Base-by-base conservation (phyloP, 2,888 invertebrate genomes). In the Lampropteryx suffumata region DNA sequence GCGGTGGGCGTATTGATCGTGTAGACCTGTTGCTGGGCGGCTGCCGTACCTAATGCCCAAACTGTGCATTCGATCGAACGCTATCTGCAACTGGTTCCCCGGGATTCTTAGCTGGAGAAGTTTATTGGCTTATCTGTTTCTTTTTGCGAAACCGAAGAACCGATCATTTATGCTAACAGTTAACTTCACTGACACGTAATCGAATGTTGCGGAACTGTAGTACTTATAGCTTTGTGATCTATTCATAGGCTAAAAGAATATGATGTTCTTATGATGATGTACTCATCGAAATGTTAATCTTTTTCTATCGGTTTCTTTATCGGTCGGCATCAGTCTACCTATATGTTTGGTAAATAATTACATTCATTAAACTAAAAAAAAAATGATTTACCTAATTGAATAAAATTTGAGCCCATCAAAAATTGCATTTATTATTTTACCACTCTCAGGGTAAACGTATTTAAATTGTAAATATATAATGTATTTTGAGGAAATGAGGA, bases 11-110 rank as follows among this genome's bases (percentile, higher is more conserved):
- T 86, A 86, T 87, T 84, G 88, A 87, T 87, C 86, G 81, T 54
- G 61, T 61, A 68, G 78, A 89, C 90, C 88, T 90, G 89, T 89
- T 90, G 89, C 89, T 84, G 87, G 87, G 86, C 80, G 82, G 74
- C 70, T 67, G 67, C 69, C 69, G 63, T 50, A 65, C 64, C 63
- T 61, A 37, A 27, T 37, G 27, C 37, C 37, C 37, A 27, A 64
- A 68, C 75, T 71, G 73, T 77, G 76, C 77, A 77, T 59, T 66
- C 63, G 57, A 59, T 50, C 57, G 54, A 61, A 58, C 63, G 62
- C 59, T 63, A 62, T 57, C 57, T 62, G 67, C 63, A 70, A 66
- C 64, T 66, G 52, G 61, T 64, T 55, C 57, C 42, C 47, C 26
- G 46, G 37, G 37, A 55, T 56, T 47, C 34, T 39, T 47, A 37